phyloP scores from a whole-genome alignment of 2,797 vertebrate genomes.

The Coracias cyanogaster region DNA sequence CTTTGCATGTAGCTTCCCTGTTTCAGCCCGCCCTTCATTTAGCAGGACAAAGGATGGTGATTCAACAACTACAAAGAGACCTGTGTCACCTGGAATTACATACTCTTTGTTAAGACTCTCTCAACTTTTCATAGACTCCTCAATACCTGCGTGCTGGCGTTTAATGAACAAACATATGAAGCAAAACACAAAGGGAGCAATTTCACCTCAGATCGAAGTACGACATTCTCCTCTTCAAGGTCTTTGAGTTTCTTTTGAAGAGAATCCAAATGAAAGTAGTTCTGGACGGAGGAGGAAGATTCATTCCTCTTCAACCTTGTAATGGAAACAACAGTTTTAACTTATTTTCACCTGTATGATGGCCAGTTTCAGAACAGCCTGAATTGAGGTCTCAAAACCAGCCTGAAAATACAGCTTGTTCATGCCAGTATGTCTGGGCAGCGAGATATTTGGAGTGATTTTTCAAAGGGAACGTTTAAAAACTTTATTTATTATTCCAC shows the following conservation, averaged over 20 bases:
- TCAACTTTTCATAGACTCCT: background rate
- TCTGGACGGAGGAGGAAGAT: conserved; percentile 86
- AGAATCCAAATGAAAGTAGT: conserved; percentile 92
- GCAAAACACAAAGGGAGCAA: background rate
- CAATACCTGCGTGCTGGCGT: background rate
- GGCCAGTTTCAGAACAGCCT: background rate
- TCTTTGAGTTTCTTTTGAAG: conserved; percentile 98
- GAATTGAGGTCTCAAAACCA: background rate
- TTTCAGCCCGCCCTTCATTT: background rate
- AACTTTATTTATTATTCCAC: background rate
- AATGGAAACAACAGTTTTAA: background rate
- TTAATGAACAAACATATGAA: background rate
- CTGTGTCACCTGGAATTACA: background rate
- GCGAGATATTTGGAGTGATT: background rate
- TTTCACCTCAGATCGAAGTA: conserved; percentile 91
- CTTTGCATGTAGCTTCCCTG: background rate
- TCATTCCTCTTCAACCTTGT: conserved; percentile 90
- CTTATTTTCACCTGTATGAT: background rate
- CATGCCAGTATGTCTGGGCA: background rate
- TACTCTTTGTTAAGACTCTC: background rate
- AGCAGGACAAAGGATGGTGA: background rate
- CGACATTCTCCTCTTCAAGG: conserved; percentile 95
- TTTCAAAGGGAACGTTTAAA: background rate
- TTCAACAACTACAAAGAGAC: background rate
- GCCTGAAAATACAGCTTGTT: background rate